phyloP scores from a whole-genome alignment of 2,888 invertebrate genomes.

The Panorpa germanica region DNA sequence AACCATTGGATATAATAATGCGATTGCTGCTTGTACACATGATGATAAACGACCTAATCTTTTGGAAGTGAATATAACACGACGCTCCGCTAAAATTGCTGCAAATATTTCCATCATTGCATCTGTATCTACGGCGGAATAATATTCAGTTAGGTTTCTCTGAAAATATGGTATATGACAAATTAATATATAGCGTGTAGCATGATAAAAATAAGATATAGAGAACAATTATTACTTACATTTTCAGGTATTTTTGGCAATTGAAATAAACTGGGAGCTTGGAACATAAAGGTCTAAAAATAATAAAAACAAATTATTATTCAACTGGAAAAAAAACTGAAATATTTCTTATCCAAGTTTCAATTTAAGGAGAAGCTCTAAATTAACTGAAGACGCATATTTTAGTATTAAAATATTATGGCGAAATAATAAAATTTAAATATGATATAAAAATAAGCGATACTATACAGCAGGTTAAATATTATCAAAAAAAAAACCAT shows the following conservation, averaged over 20 bases:
- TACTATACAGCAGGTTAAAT: too few species aligned
- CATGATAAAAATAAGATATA: constrained; percentile 9
- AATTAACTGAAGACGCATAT: neutral
- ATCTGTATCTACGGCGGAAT: constrained; percentile 84
- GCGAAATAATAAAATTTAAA: constrained; percentile 4
- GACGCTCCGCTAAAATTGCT: constrained; percentile 82
- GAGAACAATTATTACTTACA: constrained; percentile 40
- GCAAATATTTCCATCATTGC: constrained; percentile 95
- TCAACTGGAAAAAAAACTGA: too few species aligned
- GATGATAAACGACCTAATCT: constrained; percentile 80
- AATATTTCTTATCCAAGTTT: neutral
- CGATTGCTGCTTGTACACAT: constrained; percentile 84
- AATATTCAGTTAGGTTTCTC: constrained; percentile 94
- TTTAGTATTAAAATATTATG: constrained; percentile 4
- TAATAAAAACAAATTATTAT: too few species aligned
- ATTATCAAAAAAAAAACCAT: too few species aligned
- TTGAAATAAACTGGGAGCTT: constrained; percentile 59
- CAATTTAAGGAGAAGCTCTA: constrained; percentile 2
- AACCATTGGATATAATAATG: constrained; percentile 91
- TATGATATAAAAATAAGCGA: neutral
- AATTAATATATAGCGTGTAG: constrained; percentile 13
- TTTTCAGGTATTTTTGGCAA: constrained; percentile 92
- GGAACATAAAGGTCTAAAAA: constrained; percentile 59
- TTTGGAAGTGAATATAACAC: constrained; percentile 83
- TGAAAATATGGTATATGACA: constrained; percentile 25